These are phyloP conservation scores for Carassius auratus DNA, from an alignment of 2,113 vertebrate genomes.

Conservation along the genomic window DNA sequence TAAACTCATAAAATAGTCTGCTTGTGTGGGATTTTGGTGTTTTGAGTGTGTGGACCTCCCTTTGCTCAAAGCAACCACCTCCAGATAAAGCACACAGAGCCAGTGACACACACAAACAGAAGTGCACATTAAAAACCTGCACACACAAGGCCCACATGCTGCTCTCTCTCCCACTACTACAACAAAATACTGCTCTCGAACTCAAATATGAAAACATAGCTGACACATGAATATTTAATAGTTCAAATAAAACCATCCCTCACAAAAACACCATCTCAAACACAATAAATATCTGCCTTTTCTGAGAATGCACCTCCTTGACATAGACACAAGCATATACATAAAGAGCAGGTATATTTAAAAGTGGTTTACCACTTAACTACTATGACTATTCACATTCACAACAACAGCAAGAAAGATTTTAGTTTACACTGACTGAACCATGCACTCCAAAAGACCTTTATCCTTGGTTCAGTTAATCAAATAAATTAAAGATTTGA, in stretches of 20 bases:
- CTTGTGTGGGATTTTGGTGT: constrained; percentile 21
- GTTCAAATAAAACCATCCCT: not conserved
- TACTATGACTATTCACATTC: not conserved
- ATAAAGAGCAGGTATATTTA: constrained; percentile 3
- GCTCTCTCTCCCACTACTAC: constrained; percentile 16
- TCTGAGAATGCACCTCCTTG: not conserved
- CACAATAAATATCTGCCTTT: not conserved
- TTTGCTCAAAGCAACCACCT: not conserved
- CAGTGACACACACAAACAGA: constrained; percentile 4
- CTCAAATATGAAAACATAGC: not conserved
- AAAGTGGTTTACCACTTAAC: not conserved
- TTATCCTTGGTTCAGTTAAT: too few relatives aligned
- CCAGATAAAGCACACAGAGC: constrained; percentile 14
- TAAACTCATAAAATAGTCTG: constrained; percentile 1
- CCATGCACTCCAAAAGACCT: too few relatives aligned
- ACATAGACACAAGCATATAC: not conserved
- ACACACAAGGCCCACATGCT: constrained; percentile 14
- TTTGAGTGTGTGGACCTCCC: not conserved
- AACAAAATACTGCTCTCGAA: not conserved
- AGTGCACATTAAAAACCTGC: constrained; percentile 4
- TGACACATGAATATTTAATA: constrained; percentile 11
- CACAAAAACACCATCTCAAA: not conserved
- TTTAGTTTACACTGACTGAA: not conserved
- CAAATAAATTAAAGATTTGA: too few relatives aligned
- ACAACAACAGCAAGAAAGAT: not conserved